phyloP scores from a whole-genome alignment of 2,113 vertebrate genomes.

The Rhagologus leucostigma region DNA sequence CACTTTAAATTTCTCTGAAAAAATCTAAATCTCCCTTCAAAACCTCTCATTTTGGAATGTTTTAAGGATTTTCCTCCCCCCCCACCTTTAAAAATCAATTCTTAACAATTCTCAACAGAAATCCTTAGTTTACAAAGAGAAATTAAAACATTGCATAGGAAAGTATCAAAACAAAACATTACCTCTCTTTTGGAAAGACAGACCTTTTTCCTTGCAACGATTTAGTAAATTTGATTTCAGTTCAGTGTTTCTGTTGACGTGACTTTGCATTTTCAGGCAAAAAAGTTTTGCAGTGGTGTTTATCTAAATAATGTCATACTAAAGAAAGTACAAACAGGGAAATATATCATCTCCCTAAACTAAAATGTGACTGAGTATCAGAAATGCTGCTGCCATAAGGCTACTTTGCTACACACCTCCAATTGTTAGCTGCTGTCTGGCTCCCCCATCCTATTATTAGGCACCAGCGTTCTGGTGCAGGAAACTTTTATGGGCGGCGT shows the following conservation, averaged over 20 bases:
- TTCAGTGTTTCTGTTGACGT: background rate
- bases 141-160: background rate
- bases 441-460: constrained; percentile 13
- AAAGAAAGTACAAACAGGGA: background rate
- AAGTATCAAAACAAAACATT: constrained; percentile 27
- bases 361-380: background rate
- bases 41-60: background rate
- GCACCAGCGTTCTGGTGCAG: constrained; percentile 21
- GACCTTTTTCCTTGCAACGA: background rate
- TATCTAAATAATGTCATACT: background rate
- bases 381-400: constrained; percentile 25
- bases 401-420: constrained; percentile 11
- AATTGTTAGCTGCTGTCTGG: constrained; percentile 25
- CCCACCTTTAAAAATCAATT: background rate
- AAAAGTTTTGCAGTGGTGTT: background rate
- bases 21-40: background rate
- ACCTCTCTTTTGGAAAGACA: constrained; percentile 16
- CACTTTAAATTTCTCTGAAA: background rate
- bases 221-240: background rate
- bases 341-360: background rate
- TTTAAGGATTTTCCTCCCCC: background rate
- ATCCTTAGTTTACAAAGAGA: background rate
- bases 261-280: constrained; percentile 11
- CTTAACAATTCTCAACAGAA: background rate
- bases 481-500: constrained; percentile 30